Conservation (phyloP, 1,140 invertebrate species). For the Ctenoplectra terminalis region DNA sequence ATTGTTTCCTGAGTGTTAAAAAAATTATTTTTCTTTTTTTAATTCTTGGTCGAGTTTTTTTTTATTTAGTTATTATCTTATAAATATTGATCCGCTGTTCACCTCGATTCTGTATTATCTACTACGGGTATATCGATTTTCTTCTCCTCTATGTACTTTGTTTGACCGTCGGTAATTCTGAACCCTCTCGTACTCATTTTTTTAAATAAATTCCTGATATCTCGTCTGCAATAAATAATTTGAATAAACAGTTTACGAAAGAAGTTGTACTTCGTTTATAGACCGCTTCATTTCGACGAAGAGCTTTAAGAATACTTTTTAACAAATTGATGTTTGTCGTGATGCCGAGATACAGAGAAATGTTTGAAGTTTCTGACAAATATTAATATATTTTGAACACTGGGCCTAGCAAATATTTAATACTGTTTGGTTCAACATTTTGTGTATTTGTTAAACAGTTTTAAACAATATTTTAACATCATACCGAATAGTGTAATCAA, state of each 20-base stretch:
- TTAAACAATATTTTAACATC: too few relatives aligned
- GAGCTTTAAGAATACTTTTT: too few relatives aligned
- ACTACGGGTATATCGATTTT: conserved; percentile 47
- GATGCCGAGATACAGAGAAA: too few relatives aligned
- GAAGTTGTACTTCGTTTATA: too few relatives aligned
- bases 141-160: not conserved
- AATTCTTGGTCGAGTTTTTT: not conserved
- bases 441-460: too few relatives aligned
- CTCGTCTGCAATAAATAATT: conserved; percentile 21
- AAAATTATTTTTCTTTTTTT: not conserved
- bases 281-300: too few relatives aligned
- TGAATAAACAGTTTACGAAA: too few relatives aligned
- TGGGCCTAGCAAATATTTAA: too few relatives aligned
- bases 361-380: too few relatives aligned
- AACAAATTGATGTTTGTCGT: too few relatives aligned
- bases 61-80: not conserved
- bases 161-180: not conserved
- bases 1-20: conserved; percentile 14
- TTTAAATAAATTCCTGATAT: not conserved
- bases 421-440: too few relatives aligned
- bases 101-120: conserved; percentile 54
- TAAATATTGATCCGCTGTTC: not conserved
- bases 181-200: not conserved
- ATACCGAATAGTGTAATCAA: not conserved
- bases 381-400: too few relatives aligned